Percentiles rank a stretch among this genome's conserved stretches.
These are phyloP conservation scores for Psilopogon haemacephalus DNA, from an alignment of 2,113 vertebrate species.

Conservation along the genomic window DNA sequence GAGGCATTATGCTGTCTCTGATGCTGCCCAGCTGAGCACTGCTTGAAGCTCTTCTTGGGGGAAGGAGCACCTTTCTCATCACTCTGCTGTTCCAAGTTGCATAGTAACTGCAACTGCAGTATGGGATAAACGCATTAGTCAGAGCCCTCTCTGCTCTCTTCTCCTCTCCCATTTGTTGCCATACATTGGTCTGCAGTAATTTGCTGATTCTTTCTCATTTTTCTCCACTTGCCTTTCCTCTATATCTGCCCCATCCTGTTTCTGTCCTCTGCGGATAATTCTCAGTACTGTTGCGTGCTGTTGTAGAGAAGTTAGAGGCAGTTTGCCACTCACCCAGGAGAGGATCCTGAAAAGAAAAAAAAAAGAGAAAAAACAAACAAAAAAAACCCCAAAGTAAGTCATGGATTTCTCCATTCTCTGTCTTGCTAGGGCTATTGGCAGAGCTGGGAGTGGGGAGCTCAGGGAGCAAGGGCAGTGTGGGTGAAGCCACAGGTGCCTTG, in stretches of 20 bases:
- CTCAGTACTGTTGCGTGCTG: neutral
- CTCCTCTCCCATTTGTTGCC: neutral
- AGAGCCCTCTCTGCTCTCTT: neutral
- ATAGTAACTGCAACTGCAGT: neutral
- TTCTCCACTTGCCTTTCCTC: neutral
- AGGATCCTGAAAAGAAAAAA: neutral
- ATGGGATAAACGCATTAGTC: neutral
- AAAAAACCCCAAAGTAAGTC: neutral
- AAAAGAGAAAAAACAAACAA: neutral
- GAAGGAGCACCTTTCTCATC: neutral
- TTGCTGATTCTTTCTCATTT: neutral
- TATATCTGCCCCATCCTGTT: neutral
- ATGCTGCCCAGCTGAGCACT: neutral
- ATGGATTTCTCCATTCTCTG: neutral
- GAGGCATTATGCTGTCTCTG: neutral
- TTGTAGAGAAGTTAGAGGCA: neutral
- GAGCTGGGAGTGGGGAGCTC: neutral
- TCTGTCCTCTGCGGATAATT: neutral
- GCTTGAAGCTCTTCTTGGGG: neutral
- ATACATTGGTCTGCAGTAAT: neutral
- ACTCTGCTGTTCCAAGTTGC: neutral
- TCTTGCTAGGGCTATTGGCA: neutral
- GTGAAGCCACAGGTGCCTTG: neutral
- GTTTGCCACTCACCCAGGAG: neutral
- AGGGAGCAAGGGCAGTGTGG: neutral